These are phyloP conservation scores for Synanthedon formicaeformis DNA, from an alignment of 2,888 invertebrate species.

Conservation along the genomic window DNA sequence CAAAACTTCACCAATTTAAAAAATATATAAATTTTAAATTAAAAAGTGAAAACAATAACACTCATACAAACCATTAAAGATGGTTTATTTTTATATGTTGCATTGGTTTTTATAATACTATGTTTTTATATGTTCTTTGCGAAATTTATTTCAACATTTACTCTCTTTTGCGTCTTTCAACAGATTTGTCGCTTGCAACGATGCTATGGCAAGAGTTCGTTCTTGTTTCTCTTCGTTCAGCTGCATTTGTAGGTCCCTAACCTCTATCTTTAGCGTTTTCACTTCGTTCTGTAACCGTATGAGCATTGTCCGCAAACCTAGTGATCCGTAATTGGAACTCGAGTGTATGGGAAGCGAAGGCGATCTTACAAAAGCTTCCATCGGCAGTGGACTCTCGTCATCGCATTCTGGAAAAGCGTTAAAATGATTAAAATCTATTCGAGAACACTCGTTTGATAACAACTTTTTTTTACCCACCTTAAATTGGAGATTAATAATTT, in stretches of 20 bases:
- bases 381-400: conserved; percentile 44
- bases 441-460: too few relatives aligned
- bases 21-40: too few relatives aligned
- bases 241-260: conserved; percentile 70
- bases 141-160: conserved; percentile 39
- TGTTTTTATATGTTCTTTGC: too few relatives aligned
- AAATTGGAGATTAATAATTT: background rate
- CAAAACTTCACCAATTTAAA: too few relatives aligned
- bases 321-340: conserved; percentile 45
- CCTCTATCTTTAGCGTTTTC: conserved; percentile 72
- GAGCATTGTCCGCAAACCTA: conserved; percentile 81
- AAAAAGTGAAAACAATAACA: too few relatives aligned
- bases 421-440: background rate
- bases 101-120: too few relatives aligned
- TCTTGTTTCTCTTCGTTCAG: conserved; percentile 77
- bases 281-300: conserved; percentile 82
- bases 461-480: background rate
- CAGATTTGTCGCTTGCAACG: conserved; percentile 49
- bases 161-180: conserved; percentile 61
- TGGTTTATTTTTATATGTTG: too few relatives aligned
- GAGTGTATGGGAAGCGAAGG: conserved; percentile 60
- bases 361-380: conserved; percentile 59
- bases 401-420: conserved; percentile 53
- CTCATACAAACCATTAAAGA: too few relatives aligned
- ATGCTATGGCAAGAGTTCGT: conserved; percentile 55